Evolutionary conservation across 2,797 vertebrate species (phyloP).

Genomic region (Siniperca obscura): DNA sequence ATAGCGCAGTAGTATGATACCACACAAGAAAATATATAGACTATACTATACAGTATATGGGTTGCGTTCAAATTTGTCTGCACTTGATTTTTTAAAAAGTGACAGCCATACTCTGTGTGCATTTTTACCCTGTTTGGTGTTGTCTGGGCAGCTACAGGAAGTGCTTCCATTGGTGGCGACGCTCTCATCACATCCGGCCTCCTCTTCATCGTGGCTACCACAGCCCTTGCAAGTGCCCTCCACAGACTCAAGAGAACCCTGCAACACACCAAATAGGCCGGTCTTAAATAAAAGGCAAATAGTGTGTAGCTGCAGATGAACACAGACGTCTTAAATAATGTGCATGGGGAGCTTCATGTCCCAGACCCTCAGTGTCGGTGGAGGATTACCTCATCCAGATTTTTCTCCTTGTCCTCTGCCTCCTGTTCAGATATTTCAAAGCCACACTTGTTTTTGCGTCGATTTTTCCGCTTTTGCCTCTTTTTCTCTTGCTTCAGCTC

Average conservation of each 20-base stretch:
- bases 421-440: constrained; percentile 89
- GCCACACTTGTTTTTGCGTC: constrained; percentile 96
- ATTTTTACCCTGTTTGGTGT: constrained; percentile 89
- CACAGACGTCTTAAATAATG: background rate
- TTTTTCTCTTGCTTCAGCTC: constrained; percentile 99
- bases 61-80: background rate
- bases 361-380: background rate
- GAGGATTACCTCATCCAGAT: constrained; percentile 87
- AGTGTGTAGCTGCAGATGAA: background rate
- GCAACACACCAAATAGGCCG: constrained; percentile 41
- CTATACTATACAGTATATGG: background rate
- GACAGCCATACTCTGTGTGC: background rate
- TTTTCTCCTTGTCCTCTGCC: constrained; percentile 87
- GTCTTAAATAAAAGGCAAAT: background rate
- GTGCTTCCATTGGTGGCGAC: constrained; percentile 84
- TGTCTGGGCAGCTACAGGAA: constrained; percentile 90
- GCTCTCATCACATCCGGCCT: constrained; percentile 85
- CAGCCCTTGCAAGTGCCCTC: constrained; percentile 91
- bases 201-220: constrained; percentile 83
- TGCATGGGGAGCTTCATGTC: background rate
- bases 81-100: background rate
- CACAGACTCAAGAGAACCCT: constrained; percentile 88
- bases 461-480: constrained; percentile 96
- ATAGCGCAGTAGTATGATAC: background rate
- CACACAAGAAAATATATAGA: background rate